Conservation (phyloP, 1,140 invertebrate genomes). For the Megalopta genalis region DNA sequence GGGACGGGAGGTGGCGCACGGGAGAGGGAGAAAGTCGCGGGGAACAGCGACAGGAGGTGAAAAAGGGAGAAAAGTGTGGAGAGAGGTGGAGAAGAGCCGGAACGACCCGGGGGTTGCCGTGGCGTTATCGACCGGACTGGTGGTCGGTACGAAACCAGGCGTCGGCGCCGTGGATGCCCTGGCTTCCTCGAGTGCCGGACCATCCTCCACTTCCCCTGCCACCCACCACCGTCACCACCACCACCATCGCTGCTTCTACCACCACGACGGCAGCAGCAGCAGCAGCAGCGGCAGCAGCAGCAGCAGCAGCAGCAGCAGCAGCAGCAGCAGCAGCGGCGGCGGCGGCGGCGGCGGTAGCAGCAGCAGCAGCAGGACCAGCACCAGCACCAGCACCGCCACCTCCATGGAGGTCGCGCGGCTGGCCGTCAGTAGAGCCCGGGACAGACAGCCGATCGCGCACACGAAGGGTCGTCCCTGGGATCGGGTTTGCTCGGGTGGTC, state of each 20-base stretch:
- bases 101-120: slow-evolving; percentile 78
- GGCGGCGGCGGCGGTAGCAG: slow-evolving; percentile 18
- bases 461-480: slow-evolving; percentile 52
- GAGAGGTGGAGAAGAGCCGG: slow-evolving; percentile 63
- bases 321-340: not conserved
- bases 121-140: slow-evolving; percentile 76
- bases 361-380: slow-evolving; percentile 26
- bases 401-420: slow-evolving; percentile 60
- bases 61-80: slow-evolving; percentile 42
- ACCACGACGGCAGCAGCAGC: slow-evolving; percentile 64
- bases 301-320: slow-evolving; percentile 50
- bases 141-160: slow-evolving; percentile 72
- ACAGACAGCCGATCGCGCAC: slow-evolving; percentile 66
- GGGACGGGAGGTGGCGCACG: slow-evolving; percentile 23
- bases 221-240: slow-evolving; percentile 45
- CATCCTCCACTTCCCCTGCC: slow-evolving; percentile 61
- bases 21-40: slow-evolving; percentile 32
- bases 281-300: slow-evolving; percentile 60
- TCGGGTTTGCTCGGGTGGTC: slow-evolving; percentile 39
- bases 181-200: slow-evolving; percentile 72
- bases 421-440: slow-evolving; percentile 73
- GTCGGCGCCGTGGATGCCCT: slow-evolving; percentile 73
- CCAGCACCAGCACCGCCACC: slow-evolving; percentile 66
- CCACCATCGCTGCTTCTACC: slow-evolving; percentile 27
- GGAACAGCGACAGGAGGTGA: slow-evolving; percentile 18